Conservation (phyloP, 2,888 invertebrate species). For the Myathropa florea region DNA sequence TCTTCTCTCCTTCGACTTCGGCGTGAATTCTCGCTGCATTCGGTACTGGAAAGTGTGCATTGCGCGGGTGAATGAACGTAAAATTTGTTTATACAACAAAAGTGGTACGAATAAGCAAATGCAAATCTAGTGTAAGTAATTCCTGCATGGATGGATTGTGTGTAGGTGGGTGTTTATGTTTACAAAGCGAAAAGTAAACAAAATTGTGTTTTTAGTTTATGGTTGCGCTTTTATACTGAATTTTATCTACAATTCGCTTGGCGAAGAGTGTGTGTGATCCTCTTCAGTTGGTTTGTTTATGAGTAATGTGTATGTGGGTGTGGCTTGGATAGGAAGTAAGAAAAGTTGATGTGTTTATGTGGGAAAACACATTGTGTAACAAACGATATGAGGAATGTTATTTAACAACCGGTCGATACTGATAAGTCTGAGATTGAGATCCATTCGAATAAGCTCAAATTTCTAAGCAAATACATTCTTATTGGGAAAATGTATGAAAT, state of each 20-base stretch:
- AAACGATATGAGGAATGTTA: background rate
- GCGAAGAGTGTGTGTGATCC: background rate
- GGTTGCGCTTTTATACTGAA: too few relatives aligned
- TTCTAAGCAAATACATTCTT: too few relatives aligned
- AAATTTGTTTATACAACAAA: slow-evolving; percentile 16
- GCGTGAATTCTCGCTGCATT: background rate
- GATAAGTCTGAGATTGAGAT: too few relatives aligned
- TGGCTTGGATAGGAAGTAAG: background rate
- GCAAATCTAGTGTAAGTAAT: background rate
- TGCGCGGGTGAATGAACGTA: slow-evolving; percentile 18
- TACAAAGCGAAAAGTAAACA: slow-evolving; percentile 12
- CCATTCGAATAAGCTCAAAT: too few relatives aligned
- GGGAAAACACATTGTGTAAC: background rate
- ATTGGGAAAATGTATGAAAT: too few relatives aligned
- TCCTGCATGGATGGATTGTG: background rate
- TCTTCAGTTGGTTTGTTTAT: background rate
- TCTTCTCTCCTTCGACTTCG: background rate
- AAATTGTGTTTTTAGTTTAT: background rate
- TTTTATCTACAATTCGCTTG: background rate
- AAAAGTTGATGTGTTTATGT: background rate
- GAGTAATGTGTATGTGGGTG: background rate
- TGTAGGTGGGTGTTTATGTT: background rate
- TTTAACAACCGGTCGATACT: background rate
- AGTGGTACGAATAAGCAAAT: background rate
- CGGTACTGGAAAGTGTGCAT: background rate